These are phyloP conservation scores for Philypnodon macrostomus DNA, from an alignment of 2,797 vertebrate species.

Conservation along the genomic window DNA sequence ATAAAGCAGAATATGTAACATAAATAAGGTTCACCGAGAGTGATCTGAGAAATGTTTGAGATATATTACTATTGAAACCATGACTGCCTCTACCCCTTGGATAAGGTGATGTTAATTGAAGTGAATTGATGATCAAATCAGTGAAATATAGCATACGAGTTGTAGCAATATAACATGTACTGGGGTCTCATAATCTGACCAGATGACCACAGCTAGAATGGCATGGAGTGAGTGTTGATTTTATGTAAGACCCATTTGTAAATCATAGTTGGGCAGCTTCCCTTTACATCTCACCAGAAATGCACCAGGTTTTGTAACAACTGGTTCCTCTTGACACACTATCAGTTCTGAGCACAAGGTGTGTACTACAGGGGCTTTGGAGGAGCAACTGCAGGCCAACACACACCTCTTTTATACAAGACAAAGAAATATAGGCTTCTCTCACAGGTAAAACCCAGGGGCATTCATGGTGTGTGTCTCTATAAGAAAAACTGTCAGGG, in stretches of 20 bases:
- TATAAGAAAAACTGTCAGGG: constrained; percentile 32
- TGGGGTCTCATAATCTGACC: too few relatives aligned
- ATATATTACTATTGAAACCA: too few relatives aligned
- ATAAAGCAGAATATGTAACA: too few relatives aligned
- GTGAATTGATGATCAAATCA: too few relatives aligned
- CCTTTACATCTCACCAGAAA: constrained; percentile 42
- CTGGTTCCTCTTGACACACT: constrained; percentile 42
- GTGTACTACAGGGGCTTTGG: constrained; percentile 39
- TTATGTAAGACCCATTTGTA: too few relatives aligned
- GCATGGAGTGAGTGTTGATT: constrained; percentile 37
- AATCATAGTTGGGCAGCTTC: too few relatives aligned
- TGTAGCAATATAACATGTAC: too few relatives aligned
- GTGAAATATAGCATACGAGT: constrained; percentile 46
- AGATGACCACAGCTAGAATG: too few relatives aligned
- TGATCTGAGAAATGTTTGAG: too few relatives aligned
- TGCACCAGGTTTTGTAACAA: constrained; percentile 59
- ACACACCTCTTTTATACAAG: constrained; percentile 36
- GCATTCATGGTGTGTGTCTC: constrained; percentile 25
- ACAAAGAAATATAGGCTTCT: constrained; percentile 39
- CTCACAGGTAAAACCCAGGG: constrained; percentile 31
- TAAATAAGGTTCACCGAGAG: too few relatives aligned
- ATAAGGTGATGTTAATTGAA: too few relatives aligned
- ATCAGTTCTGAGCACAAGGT: constrained; percentile 26
- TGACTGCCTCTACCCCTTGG: too few relatives aligned
- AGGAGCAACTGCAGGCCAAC: constrained; percentile 40